Evolutionary conservation across 2,113 vertebrate species (phyloP), one percentile per base, ranked within the genome.

Genomic region (Actinemys pallida): DNA sequence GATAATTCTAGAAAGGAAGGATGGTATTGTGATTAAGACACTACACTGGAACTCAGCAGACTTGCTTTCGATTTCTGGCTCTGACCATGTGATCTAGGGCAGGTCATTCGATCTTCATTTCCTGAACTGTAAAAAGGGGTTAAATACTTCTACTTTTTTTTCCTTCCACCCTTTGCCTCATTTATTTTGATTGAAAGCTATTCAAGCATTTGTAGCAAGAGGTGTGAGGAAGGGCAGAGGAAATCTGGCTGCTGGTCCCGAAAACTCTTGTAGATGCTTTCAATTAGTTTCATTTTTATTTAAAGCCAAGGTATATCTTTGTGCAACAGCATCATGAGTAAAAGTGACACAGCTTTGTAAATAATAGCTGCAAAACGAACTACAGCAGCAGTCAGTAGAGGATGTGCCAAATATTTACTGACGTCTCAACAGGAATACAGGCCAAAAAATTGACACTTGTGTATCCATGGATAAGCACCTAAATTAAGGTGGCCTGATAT

Each of bases 61-160:
- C 35, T 19, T n/a, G 65, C 8, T 7, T n/a, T n/a, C 65, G n/a
- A 10, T 69, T 69, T n/a, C 35, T 69, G 17, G 35, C 65, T 69
- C 8, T 69, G 65, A n/a, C 17, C 65, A 52, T 65, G 69, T 52
- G 91, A 94, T 93, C 82, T 92, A 3, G 50, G 53, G 59, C 94
- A 94, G 96, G 93, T 92, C 90, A 81, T 80, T 87, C 90, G 88
- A 7, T 90, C 94, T 86, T 96, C 94, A 97, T 39, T 81, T 78
- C 35, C 19, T 83, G 25, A 90, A 80, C 27, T 86, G 50, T 82
- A 84, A 87, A 83, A 84, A 45, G 82, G 84, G 10, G 57, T 10
- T 62, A 62, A 62, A 31, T 62, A 62, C 62, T 65, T 35, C 14
- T 65, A 65, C 13, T 31, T 65, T 65, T 65, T 65, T 31, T 65